These are phyloP conservation scores for Halcyon badia DNA, from an alignment of 2,797 vertebrate genomes.

Conservation along the genomic window DNA sequence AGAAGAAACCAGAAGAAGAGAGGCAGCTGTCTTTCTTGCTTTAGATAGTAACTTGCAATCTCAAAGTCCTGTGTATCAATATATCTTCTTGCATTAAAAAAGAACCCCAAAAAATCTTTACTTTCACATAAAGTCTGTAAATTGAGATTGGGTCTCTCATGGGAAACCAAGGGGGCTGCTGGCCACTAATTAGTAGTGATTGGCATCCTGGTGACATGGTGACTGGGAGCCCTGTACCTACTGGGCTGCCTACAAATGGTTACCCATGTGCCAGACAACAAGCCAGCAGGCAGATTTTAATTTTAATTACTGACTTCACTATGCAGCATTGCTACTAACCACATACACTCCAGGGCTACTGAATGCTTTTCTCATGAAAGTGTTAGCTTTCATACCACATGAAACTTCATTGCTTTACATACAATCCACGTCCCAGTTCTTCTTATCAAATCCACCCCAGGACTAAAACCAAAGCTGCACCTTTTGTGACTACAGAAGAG, in stretches of 20 bases:
- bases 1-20: neutral
- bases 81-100: neutral
- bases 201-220: neutral
- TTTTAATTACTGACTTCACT: neutral
- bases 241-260: neutral
- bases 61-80: neutral
- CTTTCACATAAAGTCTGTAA: neutral
- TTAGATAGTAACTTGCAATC: neutral
- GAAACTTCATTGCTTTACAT: neutral
- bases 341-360: neutral
- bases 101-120: neutral
- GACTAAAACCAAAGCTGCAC: neutral
- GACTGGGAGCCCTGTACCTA: neutral
- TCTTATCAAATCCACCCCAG: neutral
- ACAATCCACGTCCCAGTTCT: neutral
- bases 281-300: neutral
- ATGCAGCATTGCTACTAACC: neutral
- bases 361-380: neutral
- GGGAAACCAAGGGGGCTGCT: neutral
- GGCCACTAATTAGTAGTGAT: neutral
- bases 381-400: neutral
- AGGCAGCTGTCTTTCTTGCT: neutral
- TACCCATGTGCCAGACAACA: neutral
- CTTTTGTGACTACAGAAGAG: rapidly evolving
- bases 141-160: neutral